phyloP scores from a whole-genome alignment of 23 tunicate genomes.

The Styela clava region DNA sequence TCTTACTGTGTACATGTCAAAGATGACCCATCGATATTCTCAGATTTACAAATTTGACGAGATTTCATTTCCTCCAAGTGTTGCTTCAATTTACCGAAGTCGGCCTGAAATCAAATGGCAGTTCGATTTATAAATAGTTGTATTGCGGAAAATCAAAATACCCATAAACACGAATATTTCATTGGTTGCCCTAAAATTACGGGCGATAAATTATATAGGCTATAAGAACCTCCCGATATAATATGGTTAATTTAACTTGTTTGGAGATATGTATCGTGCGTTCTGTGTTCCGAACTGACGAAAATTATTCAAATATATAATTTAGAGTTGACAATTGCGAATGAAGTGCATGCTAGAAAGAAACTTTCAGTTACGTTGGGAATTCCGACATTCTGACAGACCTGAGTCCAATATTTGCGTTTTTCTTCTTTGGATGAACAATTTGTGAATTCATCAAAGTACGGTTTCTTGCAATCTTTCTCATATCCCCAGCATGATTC shows the following conservation, averaged over 20 bases:
- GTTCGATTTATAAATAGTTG: background rate
- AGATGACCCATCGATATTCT: slow-evolving; percentile 23
- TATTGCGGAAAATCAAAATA: no score
- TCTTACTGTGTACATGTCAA: slow-evolving; percentile 65
- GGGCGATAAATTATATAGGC: no score
- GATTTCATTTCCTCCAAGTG: slow-evolving; percentile 30
- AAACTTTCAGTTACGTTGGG: no score
- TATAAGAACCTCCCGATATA: no score
- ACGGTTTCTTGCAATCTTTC: slow-evolving; percentile 19
- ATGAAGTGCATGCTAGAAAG: no score
- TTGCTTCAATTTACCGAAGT: slow-evolving; percentile 67
- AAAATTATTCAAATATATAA: no score
- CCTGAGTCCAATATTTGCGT: slow-evolving; percentile 25
- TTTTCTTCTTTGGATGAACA: slow-evolving; percentile 29
- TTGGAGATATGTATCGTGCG: no score
- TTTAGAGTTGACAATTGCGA: no score
- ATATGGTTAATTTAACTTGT: no score
- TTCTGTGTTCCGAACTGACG: no score
- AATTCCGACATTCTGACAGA: slow-evolving; percentile 16
- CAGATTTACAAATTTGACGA: slow-evolving; percentile 38
- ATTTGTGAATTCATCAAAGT: slow-evolving; percentile 19
- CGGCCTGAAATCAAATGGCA: slow-evolving; percentile 40
- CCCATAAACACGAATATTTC: no score
- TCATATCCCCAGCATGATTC: slow-evolving; percentile 86
- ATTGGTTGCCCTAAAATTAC: no score